phyloP scores from a whole-genome alignment of 2,797 vertebrate genomes.

The Lophius americanus region DNA sequence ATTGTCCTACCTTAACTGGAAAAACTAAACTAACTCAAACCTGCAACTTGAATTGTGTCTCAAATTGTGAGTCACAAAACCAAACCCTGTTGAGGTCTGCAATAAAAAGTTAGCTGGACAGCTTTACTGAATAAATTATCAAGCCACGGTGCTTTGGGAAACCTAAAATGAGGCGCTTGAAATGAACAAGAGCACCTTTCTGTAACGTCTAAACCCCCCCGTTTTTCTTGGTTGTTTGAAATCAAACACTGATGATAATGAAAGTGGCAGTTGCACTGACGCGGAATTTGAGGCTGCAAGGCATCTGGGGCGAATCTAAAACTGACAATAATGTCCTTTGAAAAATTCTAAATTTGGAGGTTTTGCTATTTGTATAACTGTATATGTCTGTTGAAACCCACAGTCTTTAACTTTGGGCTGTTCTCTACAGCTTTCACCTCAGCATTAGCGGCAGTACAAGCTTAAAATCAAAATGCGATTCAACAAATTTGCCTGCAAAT shows the following conservation, averaged over 20 bases:
- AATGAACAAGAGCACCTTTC: constrained; percentile 71
- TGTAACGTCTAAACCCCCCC: constrained; percentile 23
- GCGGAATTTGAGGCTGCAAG: constrained; percentile 59
- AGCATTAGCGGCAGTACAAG: background rate
- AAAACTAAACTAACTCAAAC: constrained; percentile 41
- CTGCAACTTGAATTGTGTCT: constrained; percentile 32
- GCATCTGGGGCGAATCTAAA: constrained; percentile 43
- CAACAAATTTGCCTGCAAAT: background rate
- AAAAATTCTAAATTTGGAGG: constrained; percentile 24
- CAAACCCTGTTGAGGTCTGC: constrained; percentile 47
- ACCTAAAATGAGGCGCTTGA: constrained; percentile 56
- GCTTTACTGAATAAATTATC: constrained; percentile 77
- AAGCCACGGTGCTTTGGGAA: constrained; percentile 61
- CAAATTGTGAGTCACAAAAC: constrained; percentile 38
- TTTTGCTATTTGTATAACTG: constrained; percentile 12
- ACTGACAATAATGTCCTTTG: constrained; percentile 47
- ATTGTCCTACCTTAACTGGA: background rate
- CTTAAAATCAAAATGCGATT: background rate
- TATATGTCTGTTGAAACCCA: constrained; percentile 7
- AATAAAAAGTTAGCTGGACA: constrained; percentile 71
- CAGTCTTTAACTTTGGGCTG: background rate
- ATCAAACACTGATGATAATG: constrained; percentile 52
- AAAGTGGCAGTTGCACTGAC: constrained; percentile 65
- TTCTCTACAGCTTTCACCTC: background rate
- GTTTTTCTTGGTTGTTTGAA: constrained; percentile 45